Conservation (phyloP, 2,113 vertebrate species). For the Semnornis frantzii region DNA sequence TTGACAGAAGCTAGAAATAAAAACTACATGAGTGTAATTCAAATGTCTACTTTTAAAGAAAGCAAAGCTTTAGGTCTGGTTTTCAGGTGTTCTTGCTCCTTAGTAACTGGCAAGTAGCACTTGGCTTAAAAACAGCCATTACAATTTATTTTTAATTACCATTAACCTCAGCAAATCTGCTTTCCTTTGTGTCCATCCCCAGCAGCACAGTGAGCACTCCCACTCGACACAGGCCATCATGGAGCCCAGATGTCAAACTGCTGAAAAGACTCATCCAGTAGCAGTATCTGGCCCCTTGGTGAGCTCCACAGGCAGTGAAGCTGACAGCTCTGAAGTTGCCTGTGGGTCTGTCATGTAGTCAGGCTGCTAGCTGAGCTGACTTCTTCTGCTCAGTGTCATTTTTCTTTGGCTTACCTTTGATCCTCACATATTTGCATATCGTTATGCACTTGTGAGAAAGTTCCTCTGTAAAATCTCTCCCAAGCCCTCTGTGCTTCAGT, state of each 20-base stretch:
- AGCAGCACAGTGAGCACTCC: neutral
- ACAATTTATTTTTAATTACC: neutral
- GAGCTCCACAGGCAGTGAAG: constrained; percentile 9
- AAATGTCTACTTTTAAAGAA: neutral
- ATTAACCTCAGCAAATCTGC: neutral
- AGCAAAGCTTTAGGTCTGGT: neutral
- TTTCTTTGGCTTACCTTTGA: constrained; percentile 67
- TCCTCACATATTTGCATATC: constrained; percentile 63
- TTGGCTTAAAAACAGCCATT: neutral
- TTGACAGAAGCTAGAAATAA: neutral
- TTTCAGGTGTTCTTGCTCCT: neutral
- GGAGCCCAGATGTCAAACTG: neutral
- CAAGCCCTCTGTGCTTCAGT: neutral
- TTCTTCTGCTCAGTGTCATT: constrained; percentile 43
- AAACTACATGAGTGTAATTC: neutral
- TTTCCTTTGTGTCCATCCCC: neutral
- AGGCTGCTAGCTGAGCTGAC: constrained; percentile 35
- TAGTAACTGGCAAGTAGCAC: neutral
- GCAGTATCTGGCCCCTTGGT: constrained; percentile 25
- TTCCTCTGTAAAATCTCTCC: neutral
- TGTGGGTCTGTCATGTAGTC: constrained; percentile 19
- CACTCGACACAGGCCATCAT: neutral
- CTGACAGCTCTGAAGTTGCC: constrained; percentile 55
- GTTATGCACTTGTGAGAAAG: constrained; percentile 1
- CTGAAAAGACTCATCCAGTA: constrained; percentile 1